Conservation (phyloP, 2,797 vertebrate genomes). For the Pitangus sulphuratus region DNA sequence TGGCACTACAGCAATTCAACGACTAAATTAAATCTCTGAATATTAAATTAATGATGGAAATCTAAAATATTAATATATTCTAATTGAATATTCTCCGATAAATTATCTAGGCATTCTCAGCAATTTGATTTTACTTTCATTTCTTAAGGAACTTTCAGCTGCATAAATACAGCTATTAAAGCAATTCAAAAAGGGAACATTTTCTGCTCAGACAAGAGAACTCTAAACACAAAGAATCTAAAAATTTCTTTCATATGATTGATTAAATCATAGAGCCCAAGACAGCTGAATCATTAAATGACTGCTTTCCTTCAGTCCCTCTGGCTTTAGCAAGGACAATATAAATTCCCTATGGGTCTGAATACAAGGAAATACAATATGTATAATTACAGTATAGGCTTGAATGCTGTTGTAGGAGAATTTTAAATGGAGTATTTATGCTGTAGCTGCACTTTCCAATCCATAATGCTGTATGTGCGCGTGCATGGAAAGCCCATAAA, state of each 20-base stretch:
- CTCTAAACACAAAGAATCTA: slow-evolving; percentile 72
- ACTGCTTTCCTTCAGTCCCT: slow-evolving; percentile 76
- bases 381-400: slow-evolving; percentile 81
- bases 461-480: not conserved
- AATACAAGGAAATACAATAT: slow-evolving; percentile 81
- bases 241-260: slow-evolving; percentile 75
- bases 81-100: slow-evolving; percentile 88
- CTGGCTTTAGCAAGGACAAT: slow-evolving; percentile 81
- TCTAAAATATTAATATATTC: slow-evolving; percentile 87
- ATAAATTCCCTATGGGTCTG: slow-evolving; percentile 75
- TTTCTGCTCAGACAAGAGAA: slow-evolving; percentile 78
- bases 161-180: slow-evolving; percentile 83
- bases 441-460: slow-evolving; percentile 72
- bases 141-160: slow-evolving; percentile 76
- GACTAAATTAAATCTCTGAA: slow-evolving; percentile 86
- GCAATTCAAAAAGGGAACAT: slow-evolving; percentile 78
- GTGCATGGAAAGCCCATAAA: not conserved
- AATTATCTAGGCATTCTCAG: slow-evolving; percentile 88
- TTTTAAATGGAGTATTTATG: slow-evolving; percentile 66
- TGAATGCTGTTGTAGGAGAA: slow-evolving; percentile 61
- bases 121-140: slow-evolving; percentile 77
- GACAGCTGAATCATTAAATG: slow-evolving; percentile 81
- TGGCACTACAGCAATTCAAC: slow-evolving; percentile 37
- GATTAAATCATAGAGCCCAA: slow-evolving; percentile 85
- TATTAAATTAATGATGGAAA: slow-evolving; percentile 86